These are phyloP conservation scores for Rhynchonema sp. DNA, from an alignment of 2,888 invertebrate species.

Conservation along the genomic window DNA sequence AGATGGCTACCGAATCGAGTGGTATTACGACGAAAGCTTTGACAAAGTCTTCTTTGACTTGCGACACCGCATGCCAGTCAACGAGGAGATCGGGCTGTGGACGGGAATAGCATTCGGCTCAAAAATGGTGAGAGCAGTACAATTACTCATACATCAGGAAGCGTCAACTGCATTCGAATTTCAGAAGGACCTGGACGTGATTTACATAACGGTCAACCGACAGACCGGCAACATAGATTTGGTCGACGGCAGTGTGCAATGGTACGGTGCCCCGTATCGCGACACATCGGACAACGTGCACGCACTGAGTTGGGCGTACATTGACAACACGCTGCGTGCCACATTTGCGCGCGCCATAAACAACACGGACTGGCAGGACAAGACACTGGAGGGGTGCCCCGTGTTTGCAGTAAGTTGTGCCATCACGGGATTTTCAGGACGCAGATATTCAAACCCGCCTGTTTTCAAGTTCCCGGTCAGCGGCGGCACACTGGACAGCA, in stretches of 20 bases:
- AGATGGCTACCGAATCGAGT: not conserved
- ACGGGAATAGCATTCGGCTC: not conserved
- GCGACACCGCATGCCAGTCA: not conserved
- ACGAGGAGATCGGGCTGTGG: not conserved
- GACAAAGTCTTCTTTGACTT: not conserved
- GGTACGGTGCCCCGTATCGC: not conserved
- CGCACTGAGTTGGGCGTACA: not conserved
- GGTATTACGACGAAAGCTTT: not conserved
- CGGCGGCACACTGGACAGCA: not conserved
- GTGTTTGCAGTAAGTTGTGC: not conserved
- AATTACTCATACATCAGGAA: too few relatives aligned
- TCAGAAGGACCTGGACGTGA: not conserved
- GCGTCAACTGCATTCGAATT: too few relatives aligned
- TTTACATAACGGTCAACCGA: not conserved
- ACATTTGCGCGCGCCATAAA: not conserved
- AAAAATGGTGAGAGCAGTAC: not conserved
- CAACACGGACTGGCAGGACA: not conserved
- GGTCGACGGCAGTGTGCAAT: not conserved
- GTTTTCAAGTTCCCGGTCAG: not conserved
- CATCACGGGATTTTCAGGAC: too few relatives aligned
- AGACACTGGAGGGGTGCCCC: not conserved
- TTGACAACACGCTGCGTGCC: not conserved
- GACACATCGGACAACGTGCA: not conserved
- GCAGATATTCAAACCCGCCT: too few relatives aligned
- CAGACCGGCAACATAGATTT: not conserved